Base-by-base conservation (phyloP, 1,140 invertebrate genomes). In the Homalodisca vitripennis region DNA sequence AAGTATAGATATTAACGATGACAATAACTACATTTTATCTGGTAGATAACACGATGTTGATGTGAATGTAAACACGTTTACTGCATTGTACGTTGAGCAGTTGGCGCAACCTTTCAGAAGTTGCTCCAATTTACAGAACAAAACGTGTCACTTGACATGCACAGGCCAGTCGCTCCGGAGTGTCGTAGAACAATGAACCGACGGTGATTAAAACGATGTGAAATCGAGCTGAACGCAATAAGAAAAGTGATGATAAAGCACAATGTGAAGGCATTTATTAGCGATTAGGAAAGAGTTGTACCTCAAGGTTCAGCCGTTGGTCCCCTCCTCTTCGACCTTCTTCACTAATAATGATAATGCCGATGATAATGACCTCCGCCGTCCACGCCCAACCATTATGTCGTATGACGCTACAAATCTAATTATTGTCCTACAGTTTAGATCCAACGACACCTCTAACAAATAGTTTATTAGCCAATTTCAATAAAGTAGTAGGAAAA, bases 191-290 rank as follows among this genome's bases (percentile, higher is more conserved):
- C 48, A 51, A 51, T 51, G 48, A 51, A 51, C 48, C 3, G n/a
- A n/a, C n/a, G 22, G 48, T 51, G 48, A 51, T 51, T 51, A 51
- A 41, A 51, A 51, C 48, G n/a, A n/a, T 12, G n/a, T 51, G 48
- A 51, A 51, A 51, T 51, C 48, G 48, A 51, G 48, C 48, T 3
- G 48, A 51, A 51, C 48, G 48, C 48, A 51, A 51, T 51, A 51
- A 51, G 6, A 51, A 51, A 51, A 51, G 48, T 51, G 48, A 51
- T 51, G 48, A 51, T 51, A 51, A 51, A 51, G 48, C 48, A 51
- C 48, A 51, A 51, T 51, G 22, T 51, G 48, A n/a, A 51, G 48
- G 48, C 48, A 51, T 51, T 51, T 51, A 51, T 51, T 51, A 51
- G 48, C 48, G 48, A 51, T 51, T 51, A 51, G 48, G 48, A 10